These are phyloP conservation scores for Cricetomys ansorgei DNA, from an alignment of 2,113 vertebrate genomes.

Conservation along the genomic window DNA sequence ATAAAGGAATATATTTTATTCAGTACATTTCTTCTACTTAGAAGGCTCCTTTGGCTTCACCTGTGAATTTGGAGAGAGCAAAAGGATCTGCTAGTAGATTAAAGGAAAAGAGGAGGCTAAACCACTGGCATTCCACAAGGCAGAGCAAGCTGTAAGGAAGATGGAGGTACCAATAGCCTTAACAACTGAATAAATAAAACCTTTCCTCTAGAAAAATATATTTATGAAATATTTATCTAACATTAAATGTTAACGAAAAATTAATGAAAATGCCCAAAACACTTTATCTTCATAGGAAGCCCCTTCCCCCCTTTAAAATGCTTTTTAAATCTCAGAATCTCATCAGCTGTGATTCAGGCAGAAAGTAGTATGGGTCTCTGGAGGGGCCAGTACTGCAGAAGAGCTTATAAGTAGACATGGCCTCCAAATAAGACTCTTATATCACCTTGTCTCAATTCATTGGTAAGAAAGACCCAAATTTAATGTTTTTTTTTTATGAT, in stretches of 20 bases:
- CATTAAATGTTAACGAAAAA: constrained; percentile 70
- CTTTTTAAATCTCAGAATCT: constrained; percentile 61
- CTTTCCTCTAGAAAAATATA: constrained; percentile 52
- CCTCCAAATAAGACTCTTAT: constrained; percentile 8
- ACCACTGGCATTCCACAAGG: constrained; percentile 41
- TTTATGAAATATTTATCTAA: constrained; percentile 63
- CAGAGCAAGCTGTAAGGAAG: constrained; percentile 11
- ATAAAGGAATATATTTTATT: constrained; percentile 44
- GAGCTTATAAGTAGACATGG: constrained; percentile 26
- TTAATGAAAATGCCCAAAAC: constrained; percentile 61
- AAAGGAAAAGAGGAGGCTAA: constrained; percentile 30
- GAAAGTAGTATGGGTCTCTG: constrained; percentile 45
- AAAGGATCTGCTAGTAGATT: constrained; percentile 7
- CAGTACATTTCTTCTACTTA: constrained; percentile 7
- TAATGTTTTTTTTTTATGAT: constrained; percentile 23
- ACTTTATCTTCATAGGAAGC: constrained; percentile 44
- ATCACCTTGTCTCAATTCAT: constrained; percentile 6
- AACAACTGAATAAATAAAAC: constrained; percentile 48
- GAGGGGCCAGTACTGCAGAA: not conserved
- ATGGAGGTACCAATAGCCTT: not conserved
- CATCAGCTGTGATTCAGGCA: constrained; percentile 46
- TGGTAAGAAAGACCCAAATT: constrained; percentile 26
- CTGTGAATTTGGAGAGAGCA: constrained; percentile 45
- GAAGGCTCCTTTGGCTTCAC: constrained; percentile 45
- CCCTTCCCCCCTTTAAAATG: constrained; percentile 13